Evolutionary conservation across 2,113 vertebrate species (phyloP).

Genomic region (Glaucomys volans): DNA sequence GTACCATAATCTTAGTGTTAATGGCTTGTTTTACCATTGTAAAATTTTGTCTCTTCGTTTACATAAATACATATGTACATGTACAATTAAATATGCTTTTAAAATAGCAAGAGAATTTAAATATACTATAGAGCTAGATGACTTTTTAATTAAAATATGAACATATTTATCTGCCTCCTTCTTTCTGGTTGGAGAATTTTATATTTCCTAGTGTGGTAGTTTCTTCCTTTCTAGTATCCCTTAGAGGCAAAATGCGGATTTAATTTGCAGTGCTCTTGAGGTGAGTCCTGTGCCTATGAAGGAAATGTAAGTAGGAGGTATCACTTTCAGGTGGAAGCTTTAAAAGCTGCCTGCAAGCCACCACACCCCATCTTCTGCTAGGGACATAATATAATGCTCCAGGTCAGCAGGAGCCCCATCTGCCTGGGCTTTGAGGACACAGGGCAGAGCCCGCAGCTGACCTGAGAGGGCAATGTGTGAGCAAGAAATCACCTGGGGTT

Average conservation of each 20-base stretch:
- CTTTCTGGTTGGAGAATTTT: not conserved
- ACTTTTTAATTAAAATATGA: not conserved
- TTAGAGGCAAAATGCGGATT: not conserved
- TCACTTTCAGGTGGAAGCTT: not conserved
- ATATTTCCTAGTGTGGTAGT: not conserved
- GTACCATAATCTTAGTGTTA: not conserved
- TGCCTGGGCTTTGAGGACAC: not conserved
- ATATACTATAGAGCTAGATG: not conserved
- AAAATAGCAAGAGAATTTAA: not conserved
- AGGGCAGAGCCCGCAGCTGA: not conserved
- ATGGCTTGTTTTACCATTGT: not conserved
- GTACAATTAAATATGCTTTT: not conserved
- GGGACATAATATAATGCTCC: not conserved
- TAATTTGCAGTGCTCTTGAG: not conserved
- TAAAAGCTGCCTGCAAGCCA: not conserved
- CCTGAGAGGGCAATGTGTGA: not conserved
- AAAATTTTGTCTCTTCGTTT: not conserved
- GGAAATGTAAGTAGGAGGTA: not conserved
- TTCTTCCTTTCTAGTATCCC: not conserved
- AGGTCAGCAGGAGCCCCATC: accelerated
- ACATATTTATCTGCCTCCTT: not conserved
- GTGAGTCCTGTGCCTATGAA: not conserved
- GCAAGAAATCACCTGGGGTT: not conserved
- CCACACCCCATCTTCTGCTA: accelerated
- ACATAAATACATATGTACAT: not conserved